A percentile compares a stretch with the other conserved stretches of the same genome.
Evolutionary conservation across 1,140 invertebrate genomes (phyloP).

Genomic region (Thaumatotibia leucotreta): DNA sequence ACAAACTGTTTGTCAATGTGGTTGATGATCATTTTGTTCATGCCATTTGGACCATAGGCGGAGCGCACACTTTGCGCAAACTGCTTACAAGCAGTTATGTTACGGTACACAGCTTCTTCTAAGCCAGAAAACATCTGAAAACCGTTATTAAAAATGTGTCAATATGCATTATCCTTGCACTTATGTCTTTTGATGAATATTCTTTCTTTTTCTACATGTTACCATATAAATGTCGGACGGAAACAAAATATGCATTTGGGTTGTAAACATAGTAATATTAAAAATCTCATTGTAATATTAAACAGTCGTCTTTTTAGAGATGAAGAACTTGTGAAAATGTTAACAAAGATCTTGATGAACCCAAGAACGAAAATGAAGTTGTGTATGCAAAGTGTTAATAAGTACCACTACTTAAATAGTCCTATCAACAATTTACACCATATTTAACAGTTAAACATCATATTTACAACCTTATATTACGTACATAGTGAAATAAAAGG

Average conservation of each 20-base stretch:
- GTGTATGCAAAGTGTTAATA: conserved; percentile 16
- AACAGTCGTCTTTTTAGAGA: no score
- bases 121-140: conserved; percentile 95
- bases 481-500: not conserved
- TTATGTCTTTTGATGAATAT: not conserved
- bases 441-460: not conserved
- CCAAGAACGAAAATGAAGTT: not conserved
- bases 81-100: conserved; percentile 97
- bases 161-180: not conserved
- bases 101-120: conserved; percentile 97
- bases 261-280: no score
- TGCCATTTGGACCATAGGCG: conserved; percentile 98
- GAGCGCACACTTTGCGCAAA: conserved; percentile 95
- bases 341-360: not conserved
- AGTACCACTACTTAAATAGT: not conserved
- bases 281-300: no score
- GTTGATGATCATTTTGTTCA: conserved; percentile 99
- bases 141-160: conserved; percentile 11
- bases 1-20: conserved; percentile 99
- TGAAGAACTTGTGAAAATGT: no score
- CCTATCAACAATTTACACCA: not conserved
- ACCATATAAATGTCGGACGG: no score
- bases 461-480: not conserved
- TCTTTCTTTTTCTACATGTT: not conserved
- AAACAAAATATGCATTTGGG: no score